Conservation (phyloP, 2,888 invertebrate species). For the Neelides folsomi region DNA sequence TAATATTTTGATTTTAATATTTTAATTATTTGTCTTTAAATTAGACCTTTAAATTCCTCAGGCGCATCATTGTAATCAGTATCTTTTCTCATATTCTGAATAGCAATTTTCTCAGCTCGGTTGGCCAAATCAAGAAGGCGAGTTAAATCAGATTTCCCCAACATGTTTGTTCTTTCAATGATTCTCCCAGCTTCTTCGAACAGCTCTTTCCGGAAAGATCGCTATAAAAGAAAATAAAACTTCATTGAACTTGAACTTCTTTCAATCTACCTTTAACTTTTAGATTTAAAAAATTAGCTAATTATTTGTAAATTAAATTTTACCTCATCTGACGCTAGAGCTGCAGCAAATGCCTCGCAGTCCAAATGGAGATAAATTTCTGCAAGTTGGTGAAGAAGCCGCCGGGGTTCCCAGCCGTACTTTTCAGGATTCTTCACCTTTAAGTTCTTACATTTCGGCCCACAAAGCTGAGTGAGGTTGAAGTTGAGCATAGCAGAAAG, state of each 20-base stretch:
- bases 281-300: background rate
- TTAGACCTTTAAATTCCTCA: constrained; percentile 76
- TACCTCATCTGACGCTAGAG: constrained; percentile 91
- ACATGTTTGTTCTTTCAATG: constrained; percentile 68
- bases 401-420: constrained; percentile 94
- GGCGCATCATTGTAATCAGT: constrained; percentile 91
- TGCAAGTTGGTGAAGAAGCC: constrained; percentile 77
- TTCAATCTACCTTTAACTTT: background rate
- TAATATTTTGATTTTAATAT: background rate
- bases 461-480: constrained; percentile 90
- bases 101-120: constrained; percentile 56
- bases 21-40: constrained; percentile 4
- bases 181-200: constrained; percentile 80
- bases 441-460: constrained; percentile 79
- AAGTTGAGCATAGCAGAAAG: constrained; percentile 97
- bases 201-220: constrained; percentile 82
- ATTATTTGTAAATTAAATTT: constrained; percentile 27
- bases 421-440: constrained; percentile 86
- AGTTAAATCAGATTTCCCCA: constrained; percentile 70
- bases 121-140: constrained; percentile 64
- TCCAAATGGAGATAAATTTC: constrained; percentile 95
- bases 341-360: constrained; percentile 77
- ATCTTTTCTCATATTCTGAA: constrained; percentile 66
- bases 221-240: constrained; percentile 43
- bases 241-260: background rate